Base-by-base conservation (phyloP, 1,140 invertebrate genomes). In the Schlechtendalia chinensis region DNA sequence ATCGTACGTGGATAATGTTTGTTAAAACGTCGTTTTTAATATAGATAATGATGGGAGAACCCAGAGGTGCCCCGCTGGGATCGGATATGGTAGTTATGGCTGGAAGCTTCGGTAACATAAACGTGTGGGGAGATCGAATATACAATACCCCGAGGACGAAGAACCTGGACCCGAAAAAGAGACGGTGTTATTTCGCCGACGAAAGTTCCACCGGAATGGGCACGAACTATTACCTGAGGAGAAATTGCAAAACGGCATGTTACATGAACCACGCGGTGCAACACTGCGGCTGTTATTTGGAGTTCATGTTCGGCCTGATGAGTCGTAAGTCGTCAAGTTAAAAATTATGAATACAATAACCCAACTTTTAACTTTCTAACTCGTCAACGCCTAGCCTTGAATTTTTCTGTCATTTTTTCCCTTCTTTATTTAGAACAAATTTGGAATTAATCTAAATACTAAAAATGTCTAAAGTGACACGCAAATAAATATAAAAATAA, bases 211-310 rank as follows among this genome's bases (percentile, higher is more conserved):
- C 27, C 12, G 61, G 58, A 1, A 53, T 83, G n/a, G 81, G 81
- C n/a, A 77, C 75, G 3, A 58, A 61, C 2, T 74, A 81, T 19
- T 85, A 85, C 39, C 27, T 61, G 14, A 75, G 82, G 16, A 29
- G 81, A 8, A 84, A 83, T 81, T 85, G 84, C 58, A 80, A 82
- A 56, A 75, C 79, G 14, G 80, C 82, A 58, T 85, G 84, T 65
- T 81, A 81, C 24, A 81, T 81, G 56, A 59, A 83, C 47, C 82
- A 83, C 45, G 65, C 81, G 14, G 29, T 81, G 1, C 58, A 82
- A 24, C 81, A 83, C 27, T 85, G 84, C 81, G 83, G 83, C 39
- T 85, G 84, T 81, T 82, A 81, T 39, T 81, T 84, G 1, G 82
- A 83, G 61, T 83, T 84, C 69, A 81, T 84, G 67, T 83, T 85